These are phyloP conservation scores for Drosophila pseudotakahashii DNA, from an alignment of 2,888 invertebrate species.

Conservation along the genomic window DNA sequence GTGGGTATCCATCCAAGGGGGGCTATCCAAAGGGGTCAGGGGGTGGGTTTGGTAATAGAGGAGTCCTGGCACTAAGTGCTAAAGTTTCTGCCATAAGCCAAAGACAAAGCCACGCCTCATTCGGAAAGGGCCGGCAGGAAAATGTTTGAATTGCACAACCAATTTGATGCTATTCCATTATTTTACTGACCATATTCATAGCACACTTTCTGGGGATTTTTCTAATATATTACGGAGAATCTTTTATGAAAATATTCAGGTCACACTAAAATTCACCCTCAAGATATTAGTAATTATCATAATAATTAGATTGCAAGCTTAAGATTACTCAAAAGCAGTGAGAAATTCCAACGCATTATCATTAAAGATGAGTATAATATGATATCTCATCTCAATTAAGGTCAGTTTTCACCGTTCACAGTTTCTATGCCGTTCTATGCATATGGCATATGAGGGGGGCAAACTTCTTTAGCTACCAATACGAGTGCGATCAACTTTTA, in stretches of 20 bases:
- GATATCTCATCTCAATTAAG: too few relatives aligned
- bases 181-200: constrained; percentile 1
- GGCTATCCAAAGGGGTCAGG: neutral
- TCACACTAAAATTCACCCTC: too few relatives aligned
- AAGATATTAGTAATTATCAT: too few relatives aligned
- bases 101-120: constrained; percentile 42
- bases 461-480: constrained; percentile 1
- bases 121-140: constrained; percentile 14
- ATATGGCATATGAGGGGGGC: neutral
- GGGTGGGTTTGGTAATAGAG: constrained; percentile 13
- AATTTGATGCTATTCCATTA: constrained; percentile 8
- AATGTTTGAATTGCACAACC: constrained; percentile 2
- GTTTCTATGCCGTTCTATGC: neutral
- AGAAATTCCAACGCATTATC: too few relatives aligned
- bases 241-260: too few relatives aligned
- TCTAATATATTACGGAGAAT: neutral
- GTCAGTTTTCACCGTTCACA: too few relatives aligned
- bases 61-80: constrained; percentile 64
- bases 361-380: too few relatives aligned
- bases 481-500: constrained; percentile 22
- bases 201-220: neutral
- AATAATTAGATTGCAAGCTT: too few relatives aligned
- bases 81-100: constrained; percentile 62
- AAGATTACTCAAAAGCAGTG: too few relatives aligned
- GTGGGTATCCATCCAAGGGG: neutral